phyloP scores from a whole-genome alignment of 2,797 vertebrate species.

The Acanthis flammea region DNA sequence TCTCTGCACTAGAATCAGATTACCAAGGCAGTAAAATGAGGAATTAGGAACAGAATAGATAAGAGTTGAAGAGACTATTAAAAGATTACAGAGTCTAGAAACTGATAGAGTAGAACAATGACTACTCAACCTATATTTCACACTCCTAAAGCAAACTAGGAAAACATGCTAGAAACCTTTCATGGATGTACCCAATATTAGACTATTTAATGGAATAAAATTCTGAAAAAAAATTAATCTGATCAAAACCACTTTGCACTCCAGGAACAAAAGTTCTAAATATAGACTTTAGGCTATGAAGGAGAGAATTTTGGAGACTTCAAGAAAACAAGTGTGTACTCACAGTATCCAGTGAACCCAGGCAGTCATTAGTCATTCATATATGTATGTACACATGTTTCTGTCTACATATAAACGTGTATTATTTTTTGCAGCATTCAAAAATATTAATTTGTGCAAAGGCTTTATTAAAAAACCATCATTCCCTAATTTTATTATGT shows the following conservation, averaged over 20 bases:
- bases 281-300: background rate
- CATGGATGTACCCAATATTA: background rate
- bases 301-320: background rate
- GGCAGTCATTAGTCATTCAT: background rate
- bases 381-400: too few species aligned
- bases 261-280: background rate
- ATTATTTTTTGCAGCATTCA: background rate
- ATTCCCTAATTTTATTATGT: background rate
- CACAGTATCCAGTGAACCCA: background rate
- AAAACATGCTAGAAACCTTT: background rate
- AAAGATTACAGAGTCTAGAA: conserved; percentile 28
- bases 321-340: background rate
- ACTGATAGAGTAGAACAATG: conserved; percentile 14
- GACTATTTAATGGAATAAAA: background rate
- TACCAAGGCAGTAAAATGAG: background rate
- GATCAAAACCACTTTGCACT: background rate
- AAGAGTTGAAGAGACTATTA: conserved; percentile 41
- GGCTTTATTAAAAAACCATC: background rate
- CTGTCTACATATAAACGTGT: background rate
- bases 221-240: background rate
- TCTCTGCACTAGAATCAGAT: conserved; percentile 27
- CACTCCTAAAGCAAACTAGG: background rate
- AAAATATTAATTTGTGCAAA: background rate
- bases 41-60: conserved; percentile 34
- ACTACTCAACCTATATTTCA: background rate